phyloP scores from a whole-genome alignment of 2,113 vertebrate species.

The Centrocercus urophasianus region DNA sequence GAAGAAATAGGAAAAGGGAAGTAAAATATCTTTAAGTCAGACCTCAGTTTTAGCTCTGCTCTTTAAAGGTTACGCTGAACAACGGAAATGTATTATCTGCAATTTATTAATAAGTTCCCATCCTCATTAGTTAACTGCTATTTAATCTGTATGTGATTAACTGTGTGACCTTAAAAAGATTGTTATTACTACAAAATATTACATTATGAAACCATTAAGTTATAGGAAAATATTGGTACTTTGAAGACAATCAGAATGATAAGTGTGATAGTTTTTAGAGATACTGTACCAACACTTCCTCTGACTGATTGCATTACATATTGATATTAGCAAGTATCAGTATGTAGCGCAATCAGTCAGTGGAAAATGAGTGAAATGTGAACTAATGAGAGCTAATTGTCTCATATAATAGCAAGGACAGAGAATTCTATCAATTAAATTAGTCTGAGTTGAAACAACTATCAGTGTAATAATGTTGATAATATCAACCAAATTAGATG shows the following conservation, averaged over 20 bases:
- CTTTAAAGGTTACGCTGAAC: conserved; percentile 65
- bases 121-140: conserved; percentile 76
- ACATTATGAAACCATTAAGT: conserved; percentile 77
- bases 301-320: conserved; percentile 87
- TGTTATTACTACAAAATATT: conserved; percentile 77
- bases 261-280: conserved; percentile 79
- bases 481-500: conserved; percentile 83
- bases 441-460: conserved; percentile 86
- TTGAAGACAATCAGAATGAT: conserved; percentile 83
- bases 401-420: conserved; percentile 84
- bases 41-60: conserved; percentile 36
- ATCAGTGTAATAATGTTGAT: conserved; percentile 86
- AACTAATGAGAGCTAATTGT: conserved; percentile 89
- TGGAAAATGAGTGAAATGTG: conserved; percentile 84
- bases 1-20: conserved; percentile 5
- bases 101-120: conserved; percentile 72
- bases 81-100: conserved; percentile 64
- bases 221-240: conserved; percentile 80
- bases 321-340: conserved; percentile 83
- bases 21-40: conserved; percentile 61
- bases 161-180: conserved; percentile 70
- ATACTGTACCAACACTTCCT: conserved; percentile 74
- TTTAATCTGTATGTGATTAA: conserved; percentile 74
- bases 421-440: conserved; percentile 86
- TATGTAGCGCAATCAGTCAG: conserved; percentile 84